Evolutionary conservation across 2,797 vertebrate species (phyloP).

Genomic region (Lutjanus argentimaculatus): DNA sequence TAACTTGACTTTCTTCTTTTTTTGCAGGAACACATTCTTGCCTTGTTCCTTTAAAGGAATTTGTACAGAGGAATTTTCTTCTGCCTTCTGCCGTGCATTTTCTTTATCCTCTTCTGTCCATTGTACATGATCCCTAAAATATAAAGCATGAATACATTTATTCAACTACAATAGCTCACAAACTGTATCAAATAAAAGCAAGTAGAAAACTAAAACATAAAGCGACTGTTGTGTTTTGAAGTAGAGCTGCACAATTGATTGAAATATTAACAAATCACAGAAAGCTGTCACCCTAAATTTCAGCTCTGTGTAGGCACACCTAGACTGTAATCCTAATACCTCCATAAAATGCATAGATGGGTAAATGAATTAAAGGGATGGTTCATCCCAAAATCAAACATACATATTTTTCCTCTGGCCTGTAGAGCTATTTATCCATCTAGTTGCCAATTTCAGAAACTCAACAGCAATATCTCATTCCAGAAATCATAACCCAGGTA

Average conservation of each 20-base stretch:
- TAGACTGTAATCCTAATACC: neutral
- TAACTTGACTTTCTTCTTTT: neutral
- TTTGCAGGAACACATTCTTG: constrained; percentile 51
- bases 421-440: too few relatives aligned
- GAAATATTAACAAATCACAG: neutral
- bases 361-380: neutral
- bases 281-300: constrained; percentile 12
- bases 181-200: constrained; percentile 8
- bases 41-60: constrained; percentile 89
- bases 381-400: too few relatives aligned
- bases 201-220: neutral
- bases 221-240: neutral
- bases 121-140: constrained; percentile 92
- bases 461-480: too few relatives aligned
- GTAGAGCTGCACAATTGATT: too few relatives aligned
- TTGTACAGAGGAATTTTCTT: constrained; percentile 88
- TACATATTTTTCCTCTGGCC: too few relatives aligned
- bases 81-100: constrained; percentile 85
- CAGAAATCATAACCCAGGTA: too few relatives aligned
- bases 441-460: too few relatives aligned
- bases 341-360: neutral
- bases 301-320: neutral
- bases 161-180: neutral
- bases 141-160: constrained; percentile 14
- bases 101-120: constrained; percentile 92